Conservation (phyloP, 2,113 vertebrate species). For the Antechinus stuartii region DNA sequence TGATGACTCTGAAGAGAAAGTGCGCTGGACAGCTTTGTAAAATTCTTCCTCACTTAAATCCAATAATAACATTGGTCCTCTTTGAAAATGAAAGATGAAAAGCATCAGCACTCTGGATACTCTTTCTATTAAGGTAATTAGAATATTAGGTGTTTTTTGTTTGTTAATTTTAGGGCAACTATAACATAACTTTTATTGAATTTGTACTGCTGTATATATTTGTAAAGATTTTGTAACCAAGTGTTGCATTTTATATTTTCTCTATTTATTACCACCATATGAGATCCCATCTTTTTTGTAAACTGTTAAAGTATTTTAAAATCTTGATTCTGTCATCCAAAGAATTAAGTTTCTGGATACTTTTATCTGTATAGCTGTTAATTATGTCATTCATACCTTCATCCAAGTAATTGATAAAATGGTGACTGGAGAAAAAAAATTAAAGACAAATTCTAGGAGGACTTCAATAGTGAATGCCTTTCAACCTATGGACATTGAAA, state of each 20-base stretch:
- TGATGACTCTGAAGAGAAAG: neutral
- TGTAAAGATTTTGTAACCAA: neutral
- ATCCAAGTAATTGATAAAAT: no score
- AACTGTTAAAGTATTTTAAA: neutral
- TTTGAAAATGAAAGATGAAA: neutral
- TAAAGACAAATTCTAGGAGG: neutral
- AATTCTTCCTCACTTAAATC: neutral
- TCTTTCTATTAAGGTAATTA: neutral
- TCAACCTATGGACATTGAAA: neutral
- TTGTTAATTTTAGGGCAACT: neutral
- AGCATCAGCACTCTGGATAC: neutral
- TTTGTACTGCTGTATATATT: neutral
- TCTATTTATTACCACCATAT: neutral
- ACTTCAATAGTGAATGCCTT: neutral
- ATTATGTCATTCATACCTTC: neutral
- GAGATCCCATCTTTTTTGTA: neutral
- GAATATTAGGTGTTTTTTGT: neutral
- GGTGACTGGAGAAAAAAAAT: neutral
- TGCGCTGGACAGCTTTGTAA: neutral
- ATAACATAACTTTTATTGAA: neutral
- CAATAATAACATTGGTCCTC: neutral
- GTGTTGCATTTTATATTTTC: neutral
- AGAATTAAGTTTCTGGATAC: neutral
- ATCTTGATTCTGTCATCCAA: neutral
- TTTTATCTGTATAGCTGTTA: neutral